These are phyloP conservation scores for Saccopteryx leptura DNA, from an alignment of 2,113 vertebrate species.

Conservation along the genomic window DNA sequence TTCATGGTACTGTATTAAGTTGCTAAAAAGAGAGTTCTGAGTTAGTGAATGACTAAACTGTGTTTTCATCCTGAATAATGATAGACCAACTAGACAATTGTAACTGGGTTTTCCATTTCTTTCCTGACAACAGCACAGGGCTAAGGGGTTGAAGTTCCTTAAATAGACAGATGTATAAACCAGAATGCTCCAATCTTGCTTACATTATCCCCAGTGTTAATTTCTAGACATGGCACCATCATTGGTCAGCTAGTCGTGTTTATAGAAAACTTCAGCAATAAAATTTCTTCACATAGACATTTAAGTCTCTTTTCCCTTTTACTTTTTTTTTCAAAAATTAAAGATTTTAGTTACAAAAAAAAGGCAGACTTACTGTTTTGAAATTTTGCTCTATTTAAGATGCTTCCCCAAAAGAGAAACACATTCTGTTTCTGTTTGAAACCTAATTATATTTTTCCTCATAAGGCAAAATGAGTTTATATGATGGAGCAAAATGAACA, in stretches of 20 bases:
- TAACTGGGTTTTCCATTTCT: conserved; percentile 71
- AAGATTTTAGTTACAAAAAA: conserved; percentile 22
- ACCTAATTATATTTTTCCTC: conserved; percentile 56
- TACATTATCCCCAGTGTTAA: conserved; percentile 52
- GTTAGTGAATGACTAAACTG: conserved; percentile 79
- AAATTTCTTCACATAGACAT: background rate
- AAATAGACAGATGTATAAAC: conserved; percentile 70
- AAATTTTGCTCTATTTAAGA: conserved; percentile 62
- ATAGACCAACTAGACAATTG: conserved; percentile 68
- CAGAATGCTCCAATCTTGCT: conserved; percentile 31
- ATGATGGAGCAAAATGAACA: conserved; percentile 63
- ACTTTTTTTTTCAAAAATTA: background rate
- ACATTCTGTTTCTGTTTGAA: conserved; percentile 31
- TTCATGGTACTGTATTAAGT: conserved; percentile 77
- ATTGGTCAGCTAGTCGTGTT: conserved; percentile 26
- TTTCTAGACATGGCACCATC: background rate
- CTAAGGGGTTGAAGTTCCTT: background rate
- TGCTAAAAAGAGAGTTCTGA: conserved; percentile 80
- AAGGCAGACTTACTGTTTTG: conserved; percentile 33
- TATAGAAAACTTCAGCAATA: conserved; percentile 10
- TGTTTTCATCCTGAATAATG: conserved; percentile 81
- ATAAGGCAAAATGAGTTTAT: conserved; percentile 57
- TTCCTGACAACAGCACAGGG: conserved; percentile 40
- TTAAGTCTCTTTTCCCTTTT: conserved; percentile 11
- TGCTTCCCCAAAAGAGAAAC: conserved; percentile 61